Base-by-base conservation (phyloP, 1,140 invertebrate species). In the Eurytemora carolleeae region DNA sequence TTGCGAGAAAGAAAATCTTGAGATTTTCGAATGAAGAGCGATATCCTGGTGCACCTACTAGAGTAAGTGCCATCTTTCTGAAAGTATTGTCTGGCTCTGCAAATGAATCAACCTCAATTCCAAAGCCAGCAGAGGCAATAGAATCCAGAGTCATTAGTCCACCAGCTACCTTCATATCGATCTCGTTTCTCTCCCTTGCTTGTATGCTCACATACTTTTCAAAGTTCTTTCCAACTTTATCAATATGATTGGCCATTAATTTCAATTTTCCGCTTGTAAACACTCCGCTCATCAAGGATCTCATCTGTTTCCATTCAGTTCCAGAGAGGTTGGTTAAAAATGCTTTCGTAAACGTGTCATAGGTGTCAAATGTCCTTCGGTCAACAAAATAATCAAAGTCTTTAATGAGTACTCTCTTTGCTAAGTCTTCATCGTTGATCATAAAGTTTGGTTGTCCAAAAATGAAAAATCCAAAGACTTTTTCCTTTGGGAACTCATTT, bases 311-410 rank as follows among this genome's bases (percentile, higher is more conserved):
- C 31, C 31, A 44, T 44, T 44, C 31, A 44, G 31, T n/a, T 12
- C 31, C 31, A 44, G n/a, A 44, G n/a, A 44, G 31, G 31, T 44
- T 44, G n/a, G n/a, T 12, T 44, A 12, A 44, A 44, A 44, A 12
- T n/a, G n/a, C 7, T 44, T 44, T 7, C 31, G n/a, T 44, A 44
- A 44, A 44, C 31, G 7, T 44, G 7, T 44, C 31, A 44, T 12
- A 44, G 31, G n/a, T 44, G 7, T 44, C 7, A 7, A n/a, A 44
- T 44, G 31, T 44, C 7, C n/a, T 7, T 12, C 7, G n/a, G n/a
- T n/a, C 76, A 0, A 73, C 68, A 63, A 83, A 84, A 66, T 78
- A 67, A 1, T 82, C 77, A 63, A 83, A 83, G 61, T 81, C 76
- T 67, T 81, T 82, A 0, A 83, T 71, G 0, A 73, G 71, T 1